Base-by-base conservation (phyloP, 2,888 invertebrate species). In the Mayetiola destructor region DNA sequence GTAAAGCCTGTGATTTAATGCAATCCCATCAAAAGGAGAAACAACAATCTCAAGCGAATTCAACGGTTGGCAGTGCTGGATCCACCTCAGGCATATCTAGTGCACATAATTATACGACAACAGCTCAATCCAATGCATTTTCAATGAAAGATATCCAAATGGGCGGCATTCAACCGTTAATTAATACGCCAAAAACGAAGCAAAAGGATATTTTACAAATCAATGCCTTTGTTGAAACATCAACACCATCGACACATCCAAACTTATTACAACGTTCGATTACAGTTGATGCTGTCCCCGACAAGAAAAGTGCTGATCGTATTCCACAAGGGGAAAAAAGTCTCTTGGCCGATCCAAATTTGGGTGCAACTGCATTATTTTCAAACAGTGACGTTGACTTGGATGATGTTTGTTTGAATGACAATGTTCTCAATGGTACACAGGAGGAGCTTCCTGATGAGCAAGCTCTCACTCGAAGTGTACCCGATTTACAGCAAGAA, bases 1-100 rank as follows among this genome's bases (percentile, higher is more conserved):
- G 95, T 3, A 85, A 85, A 69, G 94, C 95, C 0, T 91, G 91
- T 65, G 84, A 88, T 65, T 76, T 93, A 61, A 94, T 96, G 65
- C 76, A 84, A 39, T 80, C 82, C 62, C 86, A 88, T 67, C 78
- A 80, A 69, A 68, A 72, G 56, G 72, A 72, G 29, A 66, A 69
- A 48, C 27, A 57, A 4, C 37, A 23, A 42, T 18, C 30, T 20
- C 20, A 10, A 20, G 18, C 5, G 9, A 3, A 18, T 18, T 4
- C 12, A 40, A 16, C 40, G 10, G 14, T 16, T 18, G 10, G 18
- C 20, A 40, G 12, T 40, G 40, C 18, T 8, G 16, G 18, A 30
- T 29, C 29, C 9, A 14, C 29, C 1, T 10, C 1, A 27, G 37
- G 23, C 10, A 23, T 29, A 52, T 14, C 20, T 10, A 2, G 23